phyloP scores from a whole-genome alignment of 1,140 invertebrate species.

The Watersipora subatra region DNA sequence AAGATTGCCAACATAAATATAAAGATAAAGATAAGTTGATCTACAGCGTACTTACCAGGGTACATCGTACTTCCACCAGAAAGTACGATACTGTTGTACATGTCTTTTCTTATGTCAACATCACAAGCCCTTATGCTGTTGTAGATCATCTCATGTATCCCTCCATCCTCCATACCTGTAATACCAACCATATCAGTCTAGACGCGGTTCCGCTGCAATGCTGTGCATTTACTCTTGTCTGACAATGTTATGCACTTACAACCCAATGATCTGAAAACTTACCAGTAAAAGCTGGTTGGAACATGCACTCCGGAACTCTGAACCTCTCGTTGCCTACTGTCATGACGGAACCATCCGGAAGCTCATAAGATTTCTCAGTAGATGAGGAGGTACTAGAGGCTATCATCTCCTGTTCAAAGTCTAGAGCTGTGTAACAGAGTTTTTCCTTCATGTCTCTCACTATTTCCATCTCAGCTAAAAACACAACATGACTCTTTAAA shows the following conservation, averaged over 20 bases:
- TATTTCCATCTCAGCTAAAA: slow-evolving; percentile 71
- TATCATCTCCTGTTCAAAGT: slow-evolving; percentile 75
- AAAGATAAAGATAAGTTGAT: no score
- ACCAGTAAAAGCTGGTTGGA: slow-evolving; percentile 60
- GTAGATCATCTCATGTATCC: slow-evolving; percentile 53
- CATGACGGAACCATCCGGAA: slow-evolving; percentile 39
- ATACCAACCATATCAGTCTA: no score
- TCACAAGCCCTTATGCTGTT: slow-evolving; percentile 58
- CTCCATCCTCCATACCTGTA: slow-evolving; percentile 65
- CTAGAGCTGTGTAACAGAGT: slow-evolving; percentile 37
- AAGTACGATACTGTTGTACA: slow-evolving; percentile 65
- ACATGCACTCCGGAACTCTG: slow-evolving; percentile 41
- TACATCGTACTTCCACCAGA: slow-evolving; percentile 60
- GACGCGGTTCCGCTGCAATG: no score
- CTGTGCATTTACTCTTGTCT: no score
- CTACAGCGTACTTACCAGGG: slow-evolving; percentile 66
- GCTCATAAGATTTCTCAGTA: slow-evolving; percentile 37
- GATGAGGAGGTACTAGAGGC: slow-evolving; percentile 62
- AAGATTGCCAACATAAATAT: no score
- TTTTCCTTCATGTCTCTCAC: slow-evolving; percentile 71
- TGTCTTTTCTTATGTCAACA: slow-evolving; percentile 68
- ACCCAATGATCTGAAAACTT: background rate
- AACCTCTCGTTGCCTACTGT: slow-evolving; percentile 65
- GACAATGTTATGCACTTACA: slow-evolving; percentile 32
- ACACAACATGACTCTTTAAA: no score